Percentiles rank a stretch among this genome's conserved stretches.
Evolutionary conservation across 2,797 vertebrate species (phyloP).

Genomic region (Hemibagrus guttatus): DNA sequence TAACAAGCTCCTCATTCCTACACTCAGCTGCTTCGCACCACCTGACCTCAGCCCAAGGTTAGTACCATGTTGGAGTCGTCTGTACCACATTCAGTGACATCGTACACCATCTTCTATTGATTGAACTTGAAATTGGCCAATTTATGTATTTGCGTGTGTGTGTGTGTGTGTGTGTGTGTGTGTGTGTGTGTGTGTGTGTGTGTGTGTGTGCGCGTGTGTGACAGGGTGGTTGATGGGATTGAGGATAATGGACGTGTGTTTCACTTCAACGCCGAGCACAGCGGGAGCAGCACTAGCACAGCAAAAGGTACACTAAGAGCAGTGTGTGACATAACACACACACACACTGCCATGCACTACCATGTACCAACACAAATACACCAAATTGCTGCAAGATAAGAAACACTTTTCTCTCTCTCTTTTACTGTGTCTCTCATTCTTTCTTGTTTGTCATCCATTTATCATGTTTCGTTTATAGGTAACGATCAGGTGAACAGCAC

Average conservation of each 20-base stretch:
- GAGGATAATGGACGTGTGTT: slow-evolving; percentile 86
- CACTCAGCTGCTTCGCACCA: slow-evolving; percentile 78
- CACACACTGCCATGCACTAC: background rate
- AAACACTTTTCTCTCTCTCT: background rate
- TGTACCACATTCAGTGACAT: background rate
- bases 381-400: no score
- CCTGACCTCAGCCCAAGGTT: slow-evolving; percentile 93
- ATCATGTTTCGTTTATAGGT: slow-evolving; percentile 61
- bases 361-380: background rate
- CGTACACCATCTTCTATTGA: no score
- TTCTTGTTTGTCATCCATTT: background rate
- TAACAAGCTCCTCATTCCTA: slow-evolving; percentile 85
- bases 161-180: slow-evolving; percentile 1
- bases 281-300: slow-evolving; percentile 60
- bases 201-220: slow-evolving; percentile 3
- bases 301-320: slow-evolving; percentile 32
- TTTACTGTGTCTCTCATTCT: background rate
- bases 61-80: background rate
- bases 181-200: background rate
- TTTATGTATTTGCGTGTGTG: background rate
- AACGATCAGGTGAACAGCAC: slow-evolving; percentile 55
- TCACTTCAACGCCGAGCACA: slow-evolving; percentile 80
- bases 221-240: slow-evolving; percentile 91
- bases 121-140: background rate
- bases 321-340: background rate